Percentiles rank a stretch among this genome's conserved stretches.
These are phyloP conservation scores for Ichneumoninae sp. DNA, from an alignment of 2,888 invertebrate genomes.

Conservation along the genomic window DNA sequence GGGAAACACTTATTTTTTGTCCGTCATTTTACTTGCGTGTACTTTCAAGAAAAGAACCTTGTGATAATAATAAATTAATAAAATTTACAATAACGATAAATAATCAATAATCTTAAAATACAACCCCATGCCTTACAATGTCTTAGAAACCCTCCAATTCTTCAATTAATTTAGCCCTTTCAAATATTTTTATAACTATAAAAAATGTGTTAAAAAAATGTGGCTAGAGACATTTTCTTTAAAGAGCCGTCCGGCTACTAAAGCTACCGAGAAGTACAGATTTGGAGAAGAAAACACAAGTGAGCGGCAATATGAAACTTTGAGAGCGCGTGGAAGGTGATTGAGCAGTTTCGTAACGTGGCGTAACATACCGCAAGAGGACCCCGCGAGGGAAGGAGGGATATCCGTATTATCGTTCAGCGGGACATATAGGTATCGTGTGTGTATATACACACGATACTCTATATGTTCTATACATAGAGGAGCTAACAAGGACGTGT, in stretches of 20 bases:
- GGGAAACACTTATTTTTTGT: constrained; percentile 14
- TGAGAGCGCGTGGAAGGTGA: constrained; percentile 23
- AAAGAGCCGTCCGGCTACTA: not conserved
- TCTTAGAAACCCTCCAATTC: not conserved
- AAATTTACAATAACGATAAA: not conserved
- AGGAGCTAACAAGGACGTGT: constrained; percentile 12
- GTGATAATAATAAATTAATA: not conserved
- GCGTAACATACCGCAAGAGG: constrained; percentile 38
- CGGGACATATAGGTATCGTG: not conserved
- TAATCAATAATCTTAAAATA: not conserved
- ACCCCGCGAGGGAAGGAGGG: constrained; percentile 33
- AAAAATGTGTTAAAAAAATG: not conserved
- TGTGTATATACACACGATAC: too few relatives aligned
- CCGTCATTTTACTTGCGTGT: constrained; percentile 23
- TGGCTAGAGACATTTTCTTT: not conserved
- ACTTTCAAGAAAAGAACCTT: not conserved
- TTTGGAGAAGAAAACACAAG: constrained; percentile 26
- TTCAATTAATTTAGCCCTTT: not conserved
- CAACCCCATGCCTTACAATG: too few relatives aligned
- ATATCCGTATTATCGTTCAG: constrained; percentile 41
- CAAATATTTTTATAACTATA: not conserved
- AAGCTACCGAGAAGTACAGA: constrained; percentile 6
- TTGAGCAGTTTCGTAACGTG: constrained; percentile 46
- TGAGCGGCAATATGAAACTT: constrained; percentile 15
- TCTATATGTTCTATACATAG: not conserved